Base-by-base conservation (phyloP, 2,797 vertebrate genomes). In the Parauchenoglanis ngamensis region DNA sequence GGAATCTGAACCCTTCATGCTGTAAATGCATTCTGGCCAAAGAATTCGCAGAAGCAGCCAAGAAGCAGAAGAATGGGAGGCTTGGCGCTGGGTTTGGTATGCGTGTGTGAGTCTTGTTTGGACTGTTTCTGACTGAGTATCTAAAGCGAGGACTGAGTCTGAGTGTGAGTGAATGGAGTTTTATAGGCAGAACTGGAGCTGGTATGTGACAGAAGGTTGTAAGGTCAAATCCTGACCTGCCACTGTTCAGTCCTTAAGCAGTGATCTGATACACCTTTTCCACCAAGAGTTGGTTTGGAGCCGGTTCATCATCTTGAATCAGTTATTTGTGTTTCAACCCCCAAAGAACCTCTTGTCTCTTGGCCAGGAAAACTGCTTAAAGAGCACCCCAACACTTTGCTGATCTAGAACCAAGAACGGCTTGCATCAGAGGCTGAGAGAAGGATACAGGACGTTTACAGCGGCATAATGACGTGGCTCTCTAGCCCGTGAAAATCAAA, bases 31-130 rank as follows among this genome's bases (percentile, higher is more conserved):
- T 59, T 35, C 70, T 70, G 76, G 7, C 3, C 23, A 31, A 89
- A 88, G 73, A 89, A 89, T 89, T 63, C 81, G 79, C 56, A n/a
- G 77, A 91, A 84, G 83, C 61, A 76, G 78, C 85, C 88, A 85
- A 85, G 84, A 82, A 77, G 73, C 65, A 77, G 31, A 82, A 61
- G 86, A 86, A 87, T 63, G 87, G 31, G 72, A 87, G 76, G 82
- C 86, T 87, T 83, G 79, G 79, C 70, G 46, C 70, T 65, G 86
- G 40, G 79, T 54, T 76, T 59, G 86, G 82, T 59, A 79, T 87
- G 87, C 13, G 13, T 21, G 65, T 70, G 73, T 80, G 35, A 56
- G 21, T 73, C 73, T 89, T 86, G 67, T 83, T 68, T 52, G 81
- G 46, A 83, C 8, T 35, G 80, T 67, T 67, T 83, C 61, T 83